Base-by-base conservation (phyloP, 2,113 vertebrate genomes). In the Rhinopomastus cyanomelas region DNA sequence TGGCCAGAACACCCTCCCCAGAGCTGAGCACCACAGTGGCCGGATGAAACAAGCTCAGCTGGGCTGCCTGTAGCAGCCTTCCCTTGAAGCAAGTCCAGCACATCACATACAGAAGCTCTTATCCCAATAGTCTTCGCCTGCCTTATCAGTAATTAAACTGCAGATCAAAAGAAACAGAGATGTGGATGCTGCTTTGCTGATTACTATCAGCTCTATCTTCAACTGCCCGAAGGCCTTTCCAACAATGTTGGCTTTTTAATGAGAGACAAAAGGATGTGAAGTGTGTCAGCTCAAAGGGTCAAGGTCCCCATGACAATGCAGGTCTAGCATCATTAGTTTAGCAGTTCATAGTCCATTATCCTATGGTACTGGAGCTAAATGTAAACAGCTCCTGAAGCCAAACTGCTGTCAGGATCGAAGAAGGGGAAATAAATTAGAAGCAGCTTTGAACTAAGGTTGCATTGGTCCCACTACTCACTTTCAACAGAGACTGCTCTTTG, bases 201-300 rank as follows among this genome's bases (percentile, higher is more conserved):
- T 93, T 81, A 87, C 17, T 26, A 85, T 66, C 81, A 86, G 42
- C 71, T 76, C 65, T 62, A 42, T 9, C 83, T 91, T 85, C 62
- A 66, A 27, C 52, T 89, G 86, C 90, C 90, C 55, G 44, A 88
- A 95, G 88, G 83, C 71, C 81, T 86, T 78, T 69, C 88, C 90
- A 84, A 59, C 64, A 76, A 84, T 0, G 9, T 56, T 96, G 73
- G 27, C 74, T 94, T 94, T 90, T 92, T 91, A 95, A 94, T 85
- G 88, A 94, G 85, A 91, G 20, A 27, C 62, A 95, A 94, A 91
- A 94, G 48, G n/a, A 94, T 88, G 74, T 90, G 83, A 93, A 74
- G 59, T 88, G 77, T 56, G 74, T 87, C 83, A 87, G 75, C 81
- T 90, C 81, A 72, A 51, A 61, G 81, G 89, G 79, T 42, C 80